Evolutionary conservation across 2,888 invertebrate species (phyloP).

Genomic region (Mamestra brassicae): DNA sequence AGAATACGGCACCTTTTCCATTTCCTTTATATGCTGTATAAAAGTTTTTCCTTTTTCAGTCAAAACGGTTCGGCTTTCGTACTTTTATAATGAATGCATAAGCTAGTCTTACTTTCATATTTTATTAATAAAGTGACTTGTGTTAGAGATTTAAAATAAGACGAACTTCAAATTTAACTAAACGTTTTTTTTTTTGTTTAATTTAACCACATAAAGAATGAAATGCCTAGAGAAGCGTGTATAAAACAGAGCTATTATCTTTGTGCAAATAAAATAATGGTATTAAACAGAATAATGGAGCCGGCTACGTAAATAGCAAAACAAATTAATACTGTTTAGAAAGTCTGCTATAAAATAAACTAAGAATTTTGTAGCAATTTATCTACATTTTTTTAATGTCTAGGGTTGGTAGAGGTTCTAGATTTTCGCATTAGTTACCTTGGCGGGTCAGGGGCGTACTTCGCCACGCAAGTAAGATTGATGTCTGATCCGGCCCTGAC

Average conservation of each 20-base stretch:
- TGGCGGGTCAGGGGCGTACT: slow-evolving; percentile 95
- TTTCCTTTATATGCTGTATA: slow-evolving; percentile 44
- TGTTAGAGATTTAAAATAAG: neutral
- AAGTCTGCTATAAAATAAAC: slow-evolving; percentile 23
- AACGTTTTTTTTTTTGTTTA: slow-evolving; percentile 23
- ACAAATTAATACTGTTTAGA: slow-evolving; percentile 9
- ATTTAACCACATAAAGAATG: slow-evolving; percentile 17
- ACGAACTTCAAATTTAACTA: neutral
- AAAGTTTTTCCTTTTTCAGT: slow-evolving; percentile 24
- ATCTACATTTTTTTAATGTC: slow-evolving; percentile 50
- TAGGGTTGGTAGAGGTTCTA: slow-evolving; percentile 35
- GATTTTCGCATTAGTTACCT: slow-evolving; percentile 90
- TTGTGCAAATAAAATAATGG: slow-evolving; percentile 24
- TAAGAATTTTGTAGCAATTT: slow-evolving; percentile 73
- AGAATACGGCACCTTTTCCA: slow-evolving; percentile 56
- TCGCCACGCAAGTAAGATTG: slow-evolving; percentile 96
- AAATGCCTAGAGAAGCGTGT: too few relatives aligned
- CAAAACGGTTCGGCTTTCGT: slow-evolving; percentile 20
- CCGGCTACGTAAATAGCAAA: slow-evolving; percentile 15
- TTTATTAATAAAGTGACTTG: slow-evolving; percentile 7
- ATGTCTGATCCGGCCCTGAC: slow-evolving; percentile 97
- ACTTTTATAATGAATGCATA: slow-evolving; percentile 16
- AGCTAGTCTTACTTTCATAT: neutral
- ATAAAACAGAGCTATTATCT: slow-evolving; percentile 12
- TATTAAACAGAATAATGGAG: slow-evolving; percentile 17